Base-by-base conservation (phyloP, 2,888 invertebrate genomes). In the Cryptocephalus primarius region DNA sequence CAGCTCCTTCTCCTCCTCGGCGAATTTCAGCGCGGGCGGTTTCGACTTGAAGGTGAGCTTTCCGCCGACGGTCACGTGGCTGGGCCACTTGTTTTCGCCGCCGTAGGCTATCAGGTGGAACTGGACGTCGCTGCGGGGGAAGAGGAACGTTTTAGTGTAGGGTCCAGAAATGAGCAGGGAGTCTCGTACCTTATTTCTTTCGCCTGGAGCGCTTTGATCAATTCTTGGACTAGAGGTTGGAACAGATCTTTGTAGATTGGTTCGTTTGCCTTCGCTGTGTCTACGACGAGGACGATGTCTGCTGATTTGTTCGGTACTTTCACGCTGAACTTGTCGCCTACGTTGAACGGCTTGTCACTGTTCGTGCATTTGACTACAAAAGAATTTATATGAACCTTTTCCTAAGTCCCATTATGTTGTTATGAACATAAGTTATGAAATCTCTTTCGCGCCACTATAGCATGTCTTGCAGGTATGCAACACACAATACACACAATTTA, bases 211-310 rank as follows among this genome's bases (percentile, higher is more conserved):
- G 75, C 76, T 52, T 76, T 78, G 32, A 75, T 72, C 6, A 85
- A 56, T 49, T 80, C 76, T 1, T 72, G 67, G 4, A 83, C 72
- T 39, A 84, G 66, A 0, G 82, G 82, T 10, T 76, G 73, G 1
- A 82, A 66, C 49, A 84, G 64, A 32, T 79, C 78, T 54, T 79
- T 80, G 73, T 77, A 83, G 38, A 76, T 66, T 51, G 75, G 74
- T 58, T 82, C 79, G 64, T 83, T 87, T 38, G 72, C 66, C 65
- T 76, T 68, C 4, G 65, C 66, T 51, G 80, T 77, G 42, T 93
- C 91, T 9, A 92, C 78, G 1, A 85, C 75, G 46, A 93, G 74
- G 0, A 93, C 72, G 47, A 93, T 74, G 62, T 93, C 93, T 1
- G 88, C 91, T 52, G 87, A 78, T 51, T 83, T 83, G 51, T 75